phyloP scores from a whole-genome alignment of 2,888 invertebrate genomes.

The Hyles lineata region DNA sequence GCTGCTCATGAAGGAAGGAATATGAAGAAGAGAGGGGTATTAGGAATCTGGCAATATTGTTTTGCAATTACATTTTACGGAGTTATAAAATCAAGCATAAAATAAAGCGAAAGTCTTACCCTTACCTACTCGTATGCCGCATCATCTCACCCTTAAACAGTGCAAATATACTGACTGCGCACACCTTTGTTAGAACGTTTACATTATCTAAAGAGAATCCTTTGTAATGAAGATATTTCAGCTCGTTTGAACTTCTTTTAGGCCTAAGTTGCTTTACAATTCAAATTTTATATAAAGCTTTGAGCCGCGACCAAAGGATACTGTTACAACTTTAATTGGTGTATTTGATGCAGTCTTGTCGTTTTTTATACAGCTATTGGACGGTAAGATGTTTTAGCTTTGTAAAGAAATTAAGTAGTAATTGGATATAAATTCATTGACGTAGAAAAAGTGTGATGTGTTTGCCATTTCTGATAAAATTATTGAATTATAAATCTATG shows the following conservation, averaged over 20 bases:
- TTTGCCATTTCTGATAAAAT: too few relatives aligned
- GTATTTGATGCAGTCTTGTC: neutral
- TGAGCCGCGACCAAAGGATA: neutral
- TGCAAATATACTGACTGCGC: neutral
- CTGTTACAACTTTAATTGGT: neutral
- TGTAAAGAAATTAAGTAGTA: too few relatives aligned
- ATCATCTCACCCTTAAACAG: neutral
- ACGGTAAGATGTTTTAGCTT: too few relatives aligned
- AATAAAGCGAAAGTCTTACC: neutral
- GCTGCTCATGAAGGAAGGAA: too few relatives aligned
- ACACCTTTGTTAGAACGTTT: conserved; percentile 1
- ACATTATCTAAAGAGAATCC: conserved; percentile 50
- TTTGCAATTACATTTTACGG: too few relatives aligned
- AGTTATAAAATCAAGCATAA: neutral
- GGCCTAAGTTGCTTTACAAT: conserved; percentile 9
- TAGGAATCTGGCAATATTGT: too few relatives aligned
- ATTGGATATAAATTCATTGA: too few relatives aligned
- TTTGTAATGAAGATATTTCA: conserved; percentile 53
- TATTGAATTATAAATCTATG: too few relatives aligned
- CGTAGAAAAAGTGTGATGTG: too few relatives aligned
- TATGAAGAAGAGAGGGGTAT: too few relatives aligned
- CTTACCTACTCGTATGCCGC: neutral
- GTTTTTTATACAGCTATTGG: neutral
- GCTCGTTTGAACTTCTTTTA: conserved; percentile 12
- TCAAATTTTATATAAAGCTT: conserved; percentile 15